Conservation (phyloP, 1,140 invertebrate genomes). For the Papilio machaon region DNA sequence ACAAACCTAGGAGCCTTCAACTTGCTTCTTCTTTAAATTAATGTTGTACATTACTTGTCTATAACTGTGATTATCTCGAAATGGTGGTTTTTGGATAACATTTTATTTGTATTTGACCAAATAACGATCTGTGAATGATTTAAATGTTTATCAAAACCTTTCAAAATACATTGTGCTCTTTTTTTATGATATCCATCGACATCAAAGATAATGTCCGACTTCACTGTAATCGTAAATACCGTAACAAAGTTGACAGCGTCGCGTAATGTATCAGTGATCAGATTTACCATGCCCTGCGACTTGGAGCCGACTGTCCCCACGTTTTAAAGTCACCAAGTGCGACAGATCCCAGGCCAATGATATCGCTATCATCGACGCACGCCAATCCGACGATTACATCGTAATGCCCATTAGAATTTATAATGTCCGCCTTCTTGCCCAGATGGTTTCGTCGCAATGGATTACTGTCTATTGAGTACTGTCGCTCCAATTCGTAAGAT, state of each 20-base stretch:
- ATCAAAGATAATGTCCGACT: neutral
- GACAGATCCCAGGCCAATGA: slow-evolving; percentile 37
- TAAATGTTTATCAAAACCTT: no score
- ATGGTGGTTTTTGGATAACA: neutral
- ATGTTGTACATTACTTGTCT: neutral
- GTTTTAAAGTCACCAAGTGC: neutral
- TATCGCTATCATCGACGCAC: slow-evolving; percentile 48
- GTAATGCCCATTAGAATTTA: slow-evolving; percentile 48
- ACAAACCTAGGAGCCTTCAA: neutral
- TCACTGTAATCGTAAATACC: neutral
- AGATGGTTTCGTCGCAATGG: slow-evolving; percentile 38
- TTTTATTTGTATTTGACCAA: no score
- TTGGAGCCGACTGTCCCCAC: neutral
- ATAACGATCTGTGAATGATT: no score
- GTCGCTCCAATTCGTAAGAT: neutral
- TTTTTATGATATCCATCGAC: neutral
- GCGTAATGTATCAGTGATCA: neutral
- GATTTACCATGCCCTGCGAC: neutral
- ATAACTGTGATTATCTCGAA: neutral
- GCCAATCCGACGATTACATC: slow-evolving; percentile 50
- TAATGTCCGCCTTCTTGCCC: slow-evolving; percentile 45
- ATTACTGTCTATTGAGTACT: slow-evolving; percentile 31
- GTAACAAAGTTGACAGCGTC: slow-evolving; percentile 30
- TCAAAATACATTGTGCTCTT: neutral
- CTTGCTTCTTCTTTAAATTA: neutral